These are phyloP conservation scores for Falco rusticolus DNA, from an alignment of 2,797 vertebrate species.

Conservation along the genomic window DNA sequence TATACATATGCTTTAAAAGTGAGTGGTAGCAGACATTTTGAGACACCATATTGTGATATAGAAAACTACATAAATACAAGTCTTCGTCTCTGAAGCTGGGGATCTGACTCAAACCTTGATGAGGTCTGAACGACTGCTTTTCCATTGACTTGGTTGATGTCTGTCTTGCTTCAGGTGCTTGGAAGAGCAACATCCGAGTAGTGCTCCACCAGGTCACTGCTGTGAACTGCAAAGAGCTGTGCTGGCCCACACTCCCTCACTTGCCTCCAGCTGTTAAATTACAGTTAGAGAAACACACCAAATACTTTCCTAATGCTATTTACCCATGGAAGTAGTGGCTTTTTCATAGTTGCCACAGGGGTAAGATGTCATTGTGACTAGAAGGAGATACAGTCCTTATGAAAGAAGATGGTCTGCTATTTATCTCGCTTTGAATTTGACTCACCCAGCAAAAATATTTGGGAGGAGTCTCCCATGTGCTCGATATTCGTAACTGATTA, in stretches of 20 bases:
- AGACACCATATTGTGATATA: conserved; percentile 15
- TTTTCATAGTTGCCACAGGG: not conserved
- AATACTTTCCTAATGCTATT: not conserved
- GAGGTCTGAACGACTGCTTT: not conserved
- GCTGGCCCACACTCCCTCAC: not conserved
- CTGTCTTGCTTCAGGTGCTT: not conserved
- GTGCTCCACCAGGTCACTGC: not conserved
- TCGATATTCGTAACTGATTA: not conserved
- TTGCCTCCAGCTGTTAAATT: not conserved
- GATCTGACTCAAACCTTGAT: not conserved
- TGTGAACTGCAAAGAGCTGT: not conserved
- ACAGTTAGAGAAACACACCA: not conserved
- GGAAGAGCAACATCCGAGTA: not conserved
- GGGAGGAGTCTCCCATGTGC: not conserved
- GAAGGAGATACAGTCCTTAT: not conserved
- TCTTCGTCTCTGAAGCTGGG: not conserved
- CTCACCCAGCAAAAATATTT: not conserved
- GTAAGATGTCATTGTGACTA: not conserved
- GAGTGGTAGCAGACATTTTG: conserved; percentile 52
- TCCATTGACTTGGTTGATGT: not conserved
- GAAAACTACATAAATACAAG: conserved; percentile 31
- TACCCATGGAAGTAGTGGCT: not conserved
- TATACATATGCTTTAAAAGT: conserved; percentile 24
- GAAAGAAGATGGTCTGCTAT: not conserved
- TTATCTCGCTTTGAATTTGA: not conserved